phyloP scores from a whole-genome alignment of 2,797 vertebrate genomes.

The Phylloscopus collybita region DNA sequence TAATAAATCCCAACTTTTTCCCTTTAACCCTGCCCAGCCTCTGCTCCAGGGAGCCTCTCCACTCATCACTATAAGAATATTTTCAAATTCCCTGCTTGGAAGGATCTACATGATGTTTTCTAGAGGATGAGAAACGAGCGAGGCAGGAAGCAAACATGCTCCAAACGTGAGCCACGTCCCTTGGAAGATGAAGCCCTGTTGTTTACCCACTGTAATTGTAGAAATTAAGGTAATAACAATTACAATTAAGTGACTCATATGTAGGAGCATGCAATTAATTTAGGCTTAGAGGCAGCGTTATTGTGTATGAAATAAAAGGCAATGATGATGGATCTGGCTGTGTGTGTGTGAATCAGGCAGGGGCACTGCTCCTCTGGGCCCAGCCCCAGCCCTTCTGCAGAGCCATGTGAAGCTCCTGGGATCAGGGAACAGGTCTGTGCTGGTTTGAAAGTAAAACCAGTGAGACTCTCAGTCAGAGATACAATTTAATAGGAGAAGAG shows the following conservation, averaged over 20 bases:
- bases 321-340: background rate
- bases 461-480: no score
- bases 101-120: background rate
- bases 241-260: conserved; percentile 31
- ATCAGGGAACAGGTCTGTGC: background rate
- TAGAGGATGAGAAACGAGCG: background rate
- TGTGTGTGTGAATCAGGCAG: background rate
- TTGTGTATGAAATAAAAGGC: conserved; percentile 32
- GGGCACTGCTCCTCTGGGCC: background rate
- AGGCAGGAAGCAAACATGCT: background rate
- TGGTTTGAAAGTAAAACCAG: no score
- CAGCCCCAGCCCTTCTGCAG: background rate
- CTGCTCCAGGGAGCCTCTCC: background rate
- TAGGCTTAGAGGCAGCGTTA: background rate
- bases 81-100: background rate
- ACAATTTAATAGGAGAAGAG: no score
- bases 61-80: background rate
- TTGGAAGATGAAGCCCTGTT: background rate
- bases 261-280: background rate
- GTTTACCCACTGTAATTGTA: conserved; percentile 14
- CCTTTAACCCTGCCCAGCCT: background rate
- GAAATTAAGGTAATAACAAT: conserved; percentile 60
- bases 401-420: background rate
- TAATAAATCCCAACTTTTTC: background rate
- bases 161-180: background rate